Base-by-base conservation (phyloP, 1,140 invertebrate species). In the Bombus breviceps region DNA sequence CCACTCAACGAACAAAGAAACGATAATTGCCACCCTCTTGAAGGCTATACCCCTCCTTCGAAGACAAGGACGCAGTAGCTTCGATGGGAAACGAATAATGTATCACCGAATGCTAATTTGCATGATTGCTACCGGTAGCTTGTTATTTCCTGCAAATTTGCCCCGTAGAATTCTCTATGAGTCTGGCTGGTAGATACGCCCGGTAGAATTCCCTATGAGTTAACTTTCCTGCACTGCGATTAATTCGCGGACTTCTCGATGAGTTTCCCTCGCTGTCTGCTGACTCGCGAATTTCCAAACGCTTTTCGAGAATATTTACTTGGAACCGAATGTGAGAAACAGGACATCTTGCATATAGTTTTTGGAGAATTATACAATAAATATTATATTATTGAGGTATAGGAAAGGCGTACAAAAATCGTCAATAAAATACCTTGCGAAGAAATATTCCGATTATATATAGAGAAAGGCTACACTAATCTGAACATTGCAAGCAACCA, bases 1-100 rank as follows among this genome's bases (percentile, higher is more conserved):
- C 76, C 74, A 85, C 74, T 69, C 41, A 32, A 75, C 39, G 57
- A 68, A 88, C 83, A 90, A 88, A 85, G 75, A 77, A 34, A 32
- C 34, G 79, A 57, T 89, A 89, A 89, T 84, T 57, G 79, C 73
- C 32, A 34, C 32, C 22, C 39, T 43, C 32, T 18, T 13, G 1
- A 37, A 62, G 75, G 68, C 41, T 32, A n/a, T 18, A 15, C 32
- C 25, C 32, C 62, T 10, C 12, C 32, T n/a, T 59, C 15, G 53
- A 66, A 43, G 13, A 9, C 39, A 10, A 15, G 15, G 12, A 9
- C 47, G 28, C 18, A 10, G 28, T 3, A 22, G 22, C 37, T 64
- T 77, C 37, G 39, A 68, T 66, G 64, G 62, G 41, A 69, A 62
- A 66, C 59, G 85, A 83, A 75, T 84, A 59, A 88, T 62, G 64